Evolutionary conservation across 2,888 invertebrate species (phyloP).

Genomic region (Agrilus biguttatus): DNA sequence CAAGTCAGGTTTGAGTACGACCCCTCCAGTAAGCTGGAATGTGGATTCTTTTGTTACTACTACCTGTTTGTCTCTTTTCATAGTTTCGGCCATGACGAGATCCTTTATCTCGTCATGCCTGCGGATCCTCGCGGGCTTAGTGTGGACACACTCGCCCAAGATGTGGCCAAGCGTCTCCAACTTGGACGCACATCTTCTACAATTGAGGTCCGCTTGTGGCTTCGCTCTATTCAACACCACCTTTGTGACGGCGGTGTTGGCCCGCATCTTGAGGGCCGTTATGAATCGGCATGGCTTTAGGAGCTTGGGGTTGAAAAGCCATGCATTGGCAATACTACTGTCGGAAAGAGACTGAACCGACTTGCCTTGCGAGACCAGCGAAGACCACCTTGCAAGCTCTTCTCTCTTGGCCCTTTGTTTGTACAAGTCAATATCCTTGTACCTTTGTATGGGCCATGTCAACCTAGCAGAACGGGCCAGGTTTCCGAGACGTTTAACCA

Average conservation of each 20-base stretch:
- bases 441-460: too few relatives aligned
- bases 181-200: conserved; percentile 14
- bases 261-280: too few relatives aligned
- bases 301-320: conserved; percentile 13
- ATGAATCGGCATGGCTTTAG: conserved; percentile 18
- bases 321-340: conserved; percentile 6
- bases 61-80: conserved; percentile 6
- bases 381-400: too few relatives aligned
- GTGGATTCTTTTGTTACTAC: conserved; percentile 10
- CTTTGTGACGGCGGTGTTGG: conserved; percentile 11
- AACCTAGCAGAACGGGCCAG: too few relatives aligned
- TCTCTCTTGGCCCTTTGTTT: too few relatives aligned
- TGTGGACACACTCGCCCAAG: conserved; percentile 14
- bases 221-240: conserved; percentile 14
- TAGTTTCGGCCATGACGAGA: conserved; percentile 6
- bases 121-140: conserved; percentile 12
- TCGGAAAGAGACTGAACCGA: too few relatives aligned
- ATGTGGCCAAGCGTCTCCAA: conserved; percentile 21
- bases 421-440: too few relatives aligned
- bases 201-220: conserved; percentile 13
- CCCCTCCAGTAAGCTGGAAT: conserved; percentile 7
- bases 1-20: conserved; percentile 17
- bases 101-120: conserved; percentile 13
- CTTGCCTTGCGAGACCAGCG: too few relatives aligned
- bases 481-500: conserved; percentile 3